Percentiles rank a stretch among this genome's conserved stretches.
Conservation (phyloP, 1,140 invertebrate genomes). For the Bombus sibiricus region DNA sequence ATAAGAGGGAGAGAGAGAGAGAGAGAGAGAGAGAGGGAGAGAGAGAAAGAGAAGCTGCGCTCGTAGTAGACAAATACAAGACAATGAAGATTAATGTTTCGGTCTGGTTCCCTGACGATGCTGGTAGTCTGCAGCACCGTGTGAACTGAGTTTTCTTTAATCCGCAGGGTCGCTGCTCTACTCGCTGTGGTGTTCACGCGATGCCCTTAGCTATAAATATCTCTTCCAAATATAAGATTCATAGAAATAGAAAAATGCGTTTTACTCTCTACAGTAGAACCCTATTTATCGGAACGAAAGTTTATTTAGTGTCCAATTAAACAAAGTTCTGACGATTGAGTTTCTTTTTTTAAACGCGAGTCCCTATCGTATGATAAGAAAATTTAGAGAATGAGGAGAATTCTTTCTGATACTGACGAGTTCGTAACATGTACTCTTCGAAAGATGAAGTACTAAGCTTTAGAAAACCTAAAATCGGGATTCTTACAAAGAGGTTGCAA, state of each 20-base stretch:
- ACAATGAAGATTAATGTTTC: constrained; percentile 77
- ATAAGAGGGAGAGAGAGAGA: neutral
- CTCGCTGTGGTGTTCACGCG: neutral
- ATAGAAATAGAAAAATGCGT: neutral
- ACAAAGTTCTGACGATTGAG: neutral
- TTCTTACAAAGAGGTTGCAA: neutral
- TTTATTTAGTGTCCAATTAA: neutral
- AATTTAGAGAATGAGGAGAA: neutral
- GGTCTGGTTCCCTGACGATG: constrained; percentile 41
- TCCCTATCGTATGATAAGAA: neutral
- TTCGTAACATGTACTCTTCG: no score
- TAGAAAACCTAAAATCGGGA: neutral
- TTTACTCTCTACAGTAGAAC: no score
- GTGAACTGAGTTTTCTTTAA: constrained; percentile 61
- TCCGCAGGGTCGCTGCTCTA: neutral
- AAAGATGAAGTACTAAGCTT: neutral
- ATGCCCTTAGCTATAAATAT: neutral
- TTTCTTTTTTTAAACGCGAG: no score
- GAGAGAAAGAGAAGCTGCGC: constrained; percentile 13
- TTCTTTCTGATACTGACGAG: no score
- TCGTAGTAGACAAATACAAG: constrained; percentile 74
- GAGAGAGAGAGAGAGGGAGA: neutral
- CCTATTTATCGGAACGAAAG: neutral
- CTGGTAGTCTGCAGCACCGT: constrained; percentile 40
- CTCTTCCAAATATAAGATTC: neutral